A percentile compares a stretch with the other conserved stretches of the same genome.
These are phyloP conservation scores for Gymnodraco acuticeps DNA, from an alignment of 2,797 vertebrate species.

Conservation along the genomic window DNA sequence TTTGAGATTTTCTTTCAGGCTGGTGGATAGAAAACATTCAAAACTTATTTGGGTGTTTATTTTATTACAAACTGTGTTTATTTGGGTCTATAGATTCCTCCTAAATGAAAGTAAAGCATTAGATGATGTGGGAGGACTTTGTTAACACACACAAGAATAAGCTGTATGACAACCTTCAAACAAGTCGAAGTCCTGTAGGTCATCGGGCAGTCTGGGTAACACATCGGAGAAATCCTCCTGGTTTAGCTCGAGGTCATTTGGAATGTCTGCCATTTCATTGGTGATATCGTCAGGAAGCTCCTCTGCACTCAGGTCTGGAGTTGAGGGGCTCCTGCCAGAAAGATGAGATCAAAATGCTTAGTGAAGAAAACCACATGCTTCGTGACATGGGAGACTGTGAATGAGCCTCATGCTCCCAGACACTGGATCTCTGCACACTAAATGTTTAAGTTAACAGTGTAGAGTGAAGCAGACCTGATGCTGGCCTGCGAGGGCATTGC, in stretches of 20 bases:
- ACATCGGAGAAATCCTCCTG: conserved; percentile 99
- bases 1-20: too few relatives aligned
- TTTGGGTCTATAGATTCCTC: too few relatives aligned
- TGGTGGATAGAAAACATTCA: too few relatives aligned
- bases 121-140: not conserved
- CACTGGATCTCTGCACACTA: conserved; percentile 20
- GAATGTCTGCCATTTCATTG: conserved; percentile 99
- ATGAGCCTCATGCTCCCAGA: conserved; percentile 6
- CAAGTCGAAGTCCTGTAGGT: conserved; percentile 98
- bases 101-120: too few relatives aligned
- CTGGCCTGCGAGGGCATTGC: conserved; percentile 91
- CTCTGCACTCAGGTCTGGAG: conserved; percentile 96
- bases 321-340: conserved; percentile 91
- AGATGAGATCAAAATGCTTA: not conserved
- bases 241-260: conserved; percentile 98
- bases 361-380: conserved; percentile 6
- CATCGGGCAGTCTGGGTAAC: conserved; percentile 94
- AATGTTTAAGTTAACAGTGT: conserved; percentile 10
- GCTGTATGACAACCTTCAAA: conserved; percentile 91
- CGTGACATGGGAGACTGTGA: not conserved
- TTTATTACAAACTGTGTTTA: too few relatives aligned
- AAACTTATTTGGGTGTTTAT: too few relatives aligned
- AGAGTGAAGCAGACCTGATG: conserved; percentile 87
- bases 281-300: conserved; percentile 99
- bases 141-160: not conserved